Evolutionary conservation across 2,113 vertebrate genomes (phyloP).

Genomic region (Rhynchomys soricoides): DNA sequence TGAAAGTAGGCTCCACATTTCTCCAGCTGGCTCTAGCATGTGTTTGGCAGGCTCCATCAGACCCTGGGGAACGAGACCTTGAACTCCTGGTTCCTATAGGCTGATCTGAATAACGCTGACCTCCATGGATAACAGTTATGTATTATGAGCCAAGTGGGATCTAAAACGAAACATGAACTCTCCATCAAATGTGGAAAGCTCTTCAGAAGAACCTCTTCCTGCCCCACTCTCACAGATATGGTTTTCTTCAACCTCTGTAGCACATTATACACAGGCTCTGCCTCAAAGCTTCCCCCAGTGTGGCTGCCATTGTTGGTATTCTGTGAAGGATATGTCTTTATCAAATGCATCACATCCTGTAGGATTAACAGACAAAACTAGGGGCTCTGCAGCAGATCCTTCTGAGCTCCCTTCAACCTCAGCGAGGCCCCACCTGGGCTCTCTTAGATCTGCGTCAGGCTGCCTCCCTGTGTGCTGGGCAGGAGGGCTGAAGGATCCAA

Average conservation of each 20-base stretch:
- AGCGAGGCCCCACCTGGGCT: not conserved
- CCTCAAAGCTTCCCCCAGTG: not conserved
- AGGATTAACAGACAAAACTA: not conserved
- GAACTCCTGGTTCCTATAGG: not conserved
- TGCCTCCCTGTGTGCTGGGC: not conserved
- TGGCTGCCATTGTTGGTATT: not conserved
- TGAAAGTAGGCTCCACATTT: not conserved
- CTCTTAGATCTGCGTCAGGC: not conserved
- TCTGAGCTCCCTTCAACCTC: not conserved
- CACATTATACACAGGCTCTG: not conserved
- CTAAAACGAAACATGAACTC: not conserved
- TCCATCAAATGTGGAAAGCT: no score
- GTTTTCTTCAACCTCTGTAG: not conserved
- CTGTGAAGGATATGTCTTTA: not conserved
- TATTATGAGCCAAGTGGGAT: not conserved
- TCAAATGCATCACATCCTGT: not conserved
- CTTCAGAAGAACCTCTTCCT: not conserved
- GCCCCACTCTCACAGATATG: not conserved
- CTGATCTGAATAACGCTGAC: not conserved
- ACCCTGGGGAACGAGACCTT: not conserved
- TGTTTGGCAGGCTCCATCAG: not conserved
- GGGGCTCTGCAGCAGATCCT: no score
- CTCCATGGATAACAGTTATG: not conserved
- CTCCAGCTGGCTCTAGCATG: not conserved
- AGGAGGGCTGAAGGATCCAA: not conserved